Percentiles rank a stretch among this genome's conserved stretches.
Conservation (phyloP, 1,140 invertebrate genomes). For the Bombyx mandarina region DNA sequence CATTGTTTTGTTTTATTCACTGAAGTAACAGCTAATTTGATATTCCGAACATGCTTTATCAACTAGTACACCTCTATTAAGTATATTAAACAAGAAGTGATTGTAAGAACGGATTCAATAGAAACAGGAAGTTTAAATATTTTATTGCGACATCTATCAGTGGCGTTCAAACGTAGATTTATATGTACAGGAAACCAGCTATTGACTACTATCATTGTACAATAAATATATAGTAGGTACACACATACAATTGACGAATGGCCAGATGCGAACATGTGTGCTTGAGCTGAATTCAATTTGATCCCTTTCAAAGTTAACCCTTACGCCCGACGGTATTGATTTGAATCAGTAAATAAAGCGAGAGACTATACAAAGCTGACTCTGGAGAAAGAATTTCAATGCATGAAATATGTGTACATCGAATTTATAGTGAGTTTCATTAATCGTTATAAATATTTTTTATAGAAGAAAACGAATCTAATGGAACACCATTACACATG, state of each 20-base stretch:
- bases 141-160: too few relatives aligned
- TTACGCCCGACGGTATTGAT: constrained; percentile 50
- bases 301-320: constrained; percentile 54
- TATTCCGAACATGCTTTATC: too few relatives aligned
- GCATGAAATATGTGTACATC: background rate
- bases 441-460: too few relatives aligned
- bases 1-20: constrained; percentile 1
- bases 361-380: constrained; percentile 3
- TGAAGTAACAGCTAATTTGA: too few relatives aligned
- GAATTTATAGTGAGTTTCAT: too few relatives aligned
- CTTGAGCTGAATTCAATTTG: constrained; percentile 58
- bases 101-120: constrained; percentile 3
- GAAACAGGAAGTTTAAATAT: constrained; percentile 22
- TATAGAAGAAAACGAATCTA: too few relatives aligned
- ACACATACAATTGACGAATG: constrained; percentile 53
- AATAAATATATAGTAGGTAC: background rate
- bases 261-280: constrained; percentile 50
- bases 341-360: constrained; percentile 56
- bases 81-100: background rate
- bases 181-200: constrained; percentile 39
- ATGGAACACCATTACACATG: too few relatives aligned
- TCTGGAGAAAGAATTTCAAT: too few relatives aligned
- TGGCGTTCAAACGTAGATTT: constrained; percentile 6
- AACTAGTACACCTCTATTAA: too few relatives aligned
- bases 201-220: constrained; percentile 49